These are phyloP conservation scores for Rhinichthys osculus DNA, from an alignment of 2,797 vertebrate species.

Conservation along the genomic window DNA sequence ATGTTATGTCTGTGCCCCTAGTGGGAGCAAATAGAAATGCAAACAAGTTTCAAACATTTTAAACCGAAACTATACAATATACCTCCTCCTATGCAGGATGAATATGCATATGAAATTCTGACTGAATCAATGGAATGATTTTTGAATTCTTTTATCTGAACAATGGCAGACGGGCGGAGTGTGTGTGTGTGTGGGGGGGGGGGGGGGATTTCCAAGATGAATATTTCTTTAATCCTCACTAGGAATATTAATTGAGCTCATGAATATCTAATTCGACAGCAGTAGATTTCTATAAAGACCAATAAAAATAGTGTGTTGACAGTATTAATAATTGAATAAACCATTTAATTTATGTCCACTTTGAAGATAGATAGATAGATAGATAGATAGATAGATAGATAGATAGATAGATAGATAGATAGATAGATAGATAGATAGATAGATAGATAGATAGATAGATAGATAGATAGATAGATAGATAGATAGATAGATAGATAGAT, in stretches of 20 bases:
- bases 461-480: no score
- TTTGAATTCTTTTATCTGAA: not conserved
- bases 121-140: not conserved
- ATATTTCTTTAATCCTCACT: not conserved
- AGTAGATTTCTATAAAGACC: not conserved
- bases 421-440: no score
- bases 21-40: not conserved
- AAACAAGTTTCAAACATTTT: constrained; percentile 8
- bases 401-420: no score
- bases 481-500: no score
- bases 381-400: no score
- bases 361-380: not conserved
- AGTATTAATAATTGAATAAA: not conserved
- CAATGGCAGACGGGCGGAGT: not conserved
- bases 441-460: no score
- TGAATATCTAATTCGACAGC: not conserved
- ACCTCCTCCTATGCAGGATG: not conserved
- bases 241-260: not conserved
- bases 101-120: not conserved
- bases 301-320: not conserved
- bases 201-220: not conserved
- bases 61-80: not conserved
- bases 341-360: not conserved
- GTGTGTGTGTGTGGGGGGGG: not conserved
- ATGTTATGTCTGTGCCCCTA: not conserved